Base-by-base conservation (phyloP, 2,113 vertebrate species). In the Ailuropoda melanoleuca region DNA sequence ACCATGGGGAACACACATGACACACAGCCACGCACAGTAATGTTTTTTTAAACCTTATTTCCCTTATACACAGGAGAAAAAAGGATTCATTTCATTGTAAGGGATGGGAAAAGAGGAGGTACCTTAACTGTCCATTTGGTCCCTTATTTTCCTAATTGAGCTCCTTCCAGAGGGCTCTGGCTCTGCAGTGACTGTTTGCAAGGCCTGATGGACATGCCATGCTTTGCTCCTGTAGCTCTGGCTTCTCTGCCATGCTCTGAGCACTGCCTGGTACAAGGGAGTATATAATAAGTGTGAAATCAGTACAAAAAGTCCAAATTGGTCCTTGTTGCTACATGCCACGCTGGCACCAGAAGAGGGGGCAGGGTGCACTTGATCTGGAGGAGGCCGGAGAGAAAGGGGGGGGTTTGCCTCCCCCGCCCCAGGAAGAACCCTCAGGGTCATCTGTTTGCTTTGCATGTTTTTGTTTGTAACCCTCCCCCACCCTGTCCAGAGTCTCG, bases 381-480 rank as follows among this genome's bases (percentile, higher is more conserved):
- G 29, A 9, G 29, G 37, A 10, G 10, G 26, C 18, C 26, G 2
- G 60, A 39, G 10, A 74, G 50, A n/a, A 62, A 3, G 37, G 62
- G 1, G 26, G 26, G 1, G 26, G 26, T 39, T 77, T 21, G 46
- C 46, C 7, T 1, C 21, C 18, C 21, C 1, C 4, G 0, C 9
- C 23, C 4, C 43, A 24, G 31, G 37, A 34, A 81, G n/a, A 37
- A n/a, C 12, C 19, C 24, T 39, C 12, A 0, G 3, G 39, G 24
- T 13, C 18, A 56, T 18, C 48, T 39, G 12, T 48, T 23, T 29
- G 37, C 66, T 68, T 56, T 34, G 26, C 56, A 10, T 11, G 8
- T 34, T 66, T 34, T 34, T 21, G 34, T 84, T 23, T n/a, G 26
- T 12, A 26, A 3, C 23, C 15, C 55, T n/a, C 50, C 19, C 11